Percentiles rank a stretch among this genome's conserved stretches.
Conservation (phyloP, 2,113 vertebrate genomes). For the Columba janthina region DNA sequence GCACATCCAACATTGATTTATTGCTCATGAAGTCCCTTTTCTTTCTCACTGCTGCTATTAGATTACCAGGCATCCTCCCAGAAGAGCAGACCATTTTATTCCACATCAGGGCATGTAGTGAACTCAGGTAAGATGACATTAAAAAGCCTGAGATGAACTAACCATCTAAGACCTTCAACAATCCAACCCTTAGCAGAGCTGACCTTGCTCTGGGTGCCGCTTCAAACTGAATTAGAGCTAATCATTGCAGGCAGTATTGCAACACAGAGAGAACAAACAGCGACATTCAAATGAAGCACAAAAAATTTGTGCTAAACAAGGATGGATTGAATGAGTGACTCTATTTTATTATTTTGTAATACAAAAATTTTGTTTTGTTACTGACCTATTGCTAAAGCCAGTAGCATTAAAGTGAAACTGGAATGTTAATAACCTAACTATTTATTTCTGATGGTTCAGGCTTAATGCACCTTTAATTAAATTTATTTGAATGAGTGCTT, state of each 20-base stretch:
- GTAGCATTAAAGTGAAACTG: neutral
- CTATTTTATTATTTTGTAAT: neutral
- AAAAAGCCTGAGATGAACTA: conserved; percentile 44
- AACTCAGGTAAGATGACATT: neutral
- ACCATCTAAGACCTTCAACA: conserved; percentile 47
- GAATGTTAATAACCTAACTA: neutral
- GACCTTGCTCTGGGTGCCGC: conserved; percentile 27
- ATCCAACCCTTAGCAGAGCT: conserved; percentile 28
- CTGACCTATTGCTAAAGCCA: neutral
- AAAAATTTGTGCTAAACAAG: neutral
- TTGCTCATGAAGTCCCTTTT: neutral
- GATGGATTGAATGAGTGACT: neutral
- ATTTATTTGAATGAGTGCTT: conserved; percentile 3
- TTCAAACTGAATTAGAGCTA: neutral
- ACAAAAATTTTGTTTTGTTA: neutral
- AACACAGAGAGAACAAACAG: neutral
- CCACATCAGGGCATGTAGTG: neutral
- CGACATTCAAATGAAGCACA: neutral
- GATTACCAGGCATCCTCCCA: neutral
- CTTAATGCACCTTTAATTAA: conserved; percentile 50
- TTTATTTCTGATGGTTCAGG: neutral
- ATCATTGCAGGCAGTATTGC: neutral
- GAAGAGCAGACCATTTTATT: neutral
- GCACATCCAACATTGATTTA: neutral
- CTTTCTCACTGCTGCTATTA: neutral